Base-by-base conservation (phyloP, 2,888 invertebrate species). In the Halictus ligatus region DNA sequence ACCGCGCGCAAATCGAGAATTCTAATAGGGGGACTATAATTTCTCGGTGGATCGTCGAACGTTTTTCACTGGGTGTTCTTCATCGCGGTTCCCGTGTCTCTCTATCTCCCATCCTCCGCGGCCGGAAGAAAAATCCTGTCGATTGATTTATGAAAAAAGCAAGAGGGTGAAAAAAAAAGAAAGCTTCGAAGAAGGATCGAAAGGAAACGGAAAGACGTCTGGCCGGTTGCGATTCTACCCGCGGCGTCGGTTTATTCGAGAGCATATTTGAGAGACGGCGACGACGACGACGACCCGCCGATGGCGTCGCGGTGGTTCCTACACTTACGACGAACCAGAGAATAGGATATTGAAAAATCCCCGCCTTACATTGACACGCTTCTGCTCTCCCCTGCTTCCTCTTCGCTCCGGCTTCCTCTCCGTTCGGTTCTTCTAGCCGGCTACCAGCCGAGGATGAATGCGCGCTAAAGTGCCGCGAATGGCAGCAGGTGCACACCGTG, bases 281-380 rank as follows among this genome's bases (percentile, higher is more conserved):
- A 35, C 35, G 35, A 35, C n/a, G 80, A 76, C 75, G 85, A 83
- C 78, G 77, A 79, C 8, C 1, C 72, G 72, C 13, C 72, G 73
- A 73, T 73, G 48, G 73, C 50, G 73, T 21, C 82, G 80, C 81
- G 78, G 79, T 75, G 85, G 60, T 83, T 87, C 69, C 81, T 84
- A 82, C 82, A 83, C 88, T 88, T 83, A 89, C 60, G 83, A 85
- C 80, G 80, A 76, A 13, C 81, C 77, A 85, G 91, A 92, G 92
- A 92, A 92, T 92, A 86, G 92, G 88, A 92, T 92, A 92, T 92
- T 93, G 92, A 92, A 92, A 92, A 93, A 92, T 92, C 91, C 87
- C 89, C 82, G 89, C 60, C 90, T 91, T 90, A 90, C 91, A 91
- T 88, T 89, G 92, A 92, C 90, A 85, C 82, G 86, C 82, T 76